A percentile compares a stretch with the other conserved stretches of the same genome.
phyloP scores from a whole-genome alignment of 2,797 vertebrate species.

The Bryconaethiops microstoma region DNA sequence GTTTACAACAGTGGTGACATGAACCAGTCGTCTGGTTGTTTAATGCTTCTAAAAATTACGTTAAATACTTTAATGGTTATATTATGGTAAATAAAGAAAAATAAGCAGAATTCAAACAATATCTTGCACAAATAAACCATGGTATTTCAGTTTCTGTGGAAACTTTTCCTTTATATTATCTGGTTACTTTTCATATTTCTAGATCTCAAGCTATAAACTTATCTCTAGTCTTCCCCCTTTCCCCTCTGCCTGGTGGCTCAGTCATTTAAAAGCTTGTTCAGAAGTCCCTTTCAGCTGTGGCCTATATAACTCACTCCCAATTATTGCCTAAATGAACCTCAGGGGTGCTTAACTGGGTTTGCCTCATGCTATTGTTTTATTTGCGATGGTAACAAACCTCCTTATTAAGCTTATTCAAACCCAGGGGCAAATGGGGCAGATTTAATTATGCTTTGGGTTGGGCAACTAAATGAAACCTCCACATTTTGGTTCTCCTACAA shows the following conservation, averaged over 20 bases:
- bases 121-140: too few relatives aligned
- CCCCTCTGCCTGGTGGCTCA: neutral
- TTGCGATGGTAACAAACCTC: conserved; percentile 71
- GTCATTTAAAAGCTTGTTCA: neutral
- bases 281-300: conserved; percentile 67
- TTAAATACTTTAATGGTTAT: too few relatives aligned
- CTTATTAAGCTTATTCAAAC: conserved; percentile 68
- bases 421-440: conserved; percentile 63
- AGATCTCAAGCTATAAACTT: neutral
- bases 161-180: too few relatives aligned
- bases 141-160: too few relatives aligned
- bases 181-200: neutral
- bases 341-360: conserved; percentile 68
- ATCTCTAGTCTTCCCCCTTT: neutral
- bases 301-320: conserved; percentile 73
- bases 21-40: too few relatives aligned
- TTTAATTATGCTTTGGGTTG: conserved; percentile 58
- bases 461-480: conserved; percentile 25
- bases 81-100: too few relatives aligned
- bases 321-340: conserved; percentile 76
- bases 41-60: too few relatives aligned
- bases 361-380: conserved; percentile 74
- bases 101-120: too few relatives aligned
- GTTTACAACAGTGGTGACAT: too few relatives aligned
- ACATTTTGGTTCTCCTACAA: neutral